Conservation (phyloP, 2,888 invertebrate genomes). For the Spodoptera exigua region DNA sequence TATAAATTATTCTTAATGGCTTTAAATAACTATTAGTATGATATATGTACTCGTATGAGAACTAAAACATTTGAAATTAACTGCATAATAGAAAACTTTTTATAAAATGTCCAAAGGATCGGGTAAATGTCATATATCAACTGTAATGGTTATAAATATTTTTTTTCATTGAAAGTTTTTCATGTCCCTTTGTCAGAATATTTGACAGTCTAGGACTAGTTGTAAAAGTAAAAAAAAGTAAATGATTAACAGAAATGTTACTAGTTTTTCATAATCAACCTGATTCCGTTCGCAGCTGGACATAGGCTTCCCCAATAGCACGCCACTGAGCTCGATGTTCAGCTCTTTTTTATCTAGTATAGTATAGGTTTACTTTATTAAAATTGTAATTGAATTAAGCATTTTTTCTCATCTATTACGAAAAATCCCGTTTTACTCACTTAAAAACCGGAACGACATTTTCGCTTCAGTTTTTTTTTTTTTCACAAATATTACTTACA, state of each 20-base stretch:
- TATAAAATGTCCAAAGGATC: conserved; percentile 9
- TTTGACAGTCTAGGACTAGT: neutral
- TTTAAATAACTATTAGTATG: conserved; percentile 30
- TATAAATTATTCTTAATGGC: conserved; percentile 32
- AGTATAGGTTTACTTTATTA: too few species aligned
- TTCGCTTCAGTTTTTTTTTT: too few species aligned
- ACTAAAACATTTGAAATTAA: too few species aligned
- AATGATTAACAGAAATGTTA: too few species aligned
- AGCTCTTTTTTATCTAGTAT: too few species aligned
- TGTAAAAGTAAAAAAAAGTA: neutral
- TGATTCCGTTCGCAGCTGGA: too few species aligned
- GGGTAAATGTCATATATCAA: neutral
- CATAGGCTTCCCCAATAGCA: too few species aligned
- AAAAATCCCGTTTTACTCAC: neutral
- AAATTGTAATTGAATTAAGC: too few species aligned
- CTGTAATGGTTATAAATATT: conserved; percentile 2
- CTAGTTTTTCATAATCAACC: too few species aligned
- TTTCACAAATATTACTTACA: conserved; percentile 33
- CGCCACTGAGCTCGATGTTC: too few species aligned
- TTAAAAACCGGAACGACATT: conserved; percentile 11
- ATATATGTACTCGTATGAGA: too few species aligned
- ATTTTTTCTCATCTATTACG: too few species aligned
- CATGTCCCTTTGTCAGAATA: neutral
- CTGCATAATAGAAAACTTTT: conserved; percentile 13
- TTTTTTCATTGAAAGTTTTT: neutral